Percentiles rank a stretch among this genome's conserved stretches.
phyloP scores from a whole-genome alignment of 1,140 invertebrate genomes.

The Penaeus chinensis region DNA sequence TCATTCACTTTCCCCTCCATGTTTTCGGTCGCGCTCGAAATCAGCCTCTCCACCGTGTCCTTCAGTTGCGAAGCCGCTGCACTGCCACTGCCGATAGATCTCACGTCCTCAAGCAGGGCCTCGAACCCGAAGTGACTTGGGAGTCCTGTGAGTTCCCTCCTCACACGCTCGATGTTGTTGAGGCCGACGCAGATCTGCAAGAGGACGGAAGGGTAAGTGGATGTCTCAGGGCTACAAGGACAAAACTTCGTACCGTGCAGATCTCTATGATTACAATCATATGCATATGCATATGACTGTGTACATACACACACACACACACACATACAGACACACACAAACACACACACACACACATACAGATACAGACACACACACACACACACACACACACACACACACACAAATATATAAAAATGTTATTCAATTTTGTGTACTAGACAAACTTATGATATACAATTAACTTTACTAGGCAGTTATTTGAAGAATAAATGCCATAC shows the following conservation, averaged over 20 bases:
- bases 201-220: background rate
- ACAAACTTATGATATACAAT: background rate
- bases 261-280: no score
- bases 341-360: no score
- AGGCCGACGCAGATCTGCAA: slow-evolving; percentile 61
- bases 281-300: no score
- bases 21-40: slow-evolving; percentile 55
- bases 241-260: no score
- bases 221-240: background rate
- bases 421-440: no score
- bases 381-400: no score
- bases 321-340: no score
- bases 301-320: no score
- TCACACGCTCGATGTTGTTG: slow-evolving; percentile 62
- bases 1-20: slow-evolving; percentile 61
- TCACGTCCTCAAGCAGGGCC: slow-evolving; percentile 39
- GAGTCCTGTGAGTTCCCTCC: slow-evolving; percentile 51
- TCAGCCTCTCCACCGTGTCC: slow-evolving; percentile 48
- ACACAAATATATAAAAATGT: no score
- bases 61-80: slow-evolving; percentile 46
- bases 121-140: slow-evolving; percentile 49
- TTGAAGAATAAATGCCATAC: background rate
- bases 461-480: no score
- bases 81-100: background rate
- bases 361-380: no score